These are phyloP conservation scores for Falco peregrinus DNA, from an alignment of 2,797 vertebrate species.

Conservation along the genomic window DNA sequence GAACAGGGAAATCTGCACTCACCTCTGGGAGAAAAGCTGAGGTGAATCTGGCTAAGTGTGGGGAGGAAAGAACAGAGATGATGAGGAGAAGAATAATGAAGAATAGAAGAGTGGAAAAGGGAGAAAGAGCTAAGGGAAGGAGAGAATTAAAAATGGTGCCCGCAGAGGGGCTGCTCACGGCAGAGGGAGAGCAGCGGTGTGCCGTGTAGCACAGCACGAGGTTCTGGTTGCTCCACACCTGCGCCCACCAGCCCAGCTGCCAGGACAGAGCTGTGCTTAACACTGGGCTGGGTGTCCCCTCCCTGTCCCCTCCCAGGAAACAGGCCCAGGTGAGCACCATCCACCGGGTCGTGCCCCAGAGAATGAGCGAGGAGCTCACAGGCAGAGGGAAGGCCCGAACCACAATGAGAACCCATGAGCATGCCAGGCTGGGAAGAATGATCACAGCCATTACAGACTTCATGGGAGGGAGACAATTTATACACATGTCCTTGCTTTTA, in stretches of 20 bases:
- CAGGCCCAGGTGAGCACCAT: background rate
- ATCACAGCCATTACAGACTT: background rate
- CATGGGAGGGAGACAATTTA: background rate
- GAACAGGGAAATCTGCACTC: background rate
- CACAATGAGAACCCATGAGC: background rate
- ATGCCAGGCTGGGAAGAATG: background rate
- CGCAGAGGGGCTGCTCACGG: accelerated
- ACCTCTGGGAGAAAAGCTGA: background rate
- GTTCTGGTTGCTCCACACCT: background rate
- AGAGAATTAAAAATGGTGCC: background rate
- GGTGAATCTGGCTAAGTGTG: accelerated
- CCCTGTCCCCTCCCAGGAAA: background rate
- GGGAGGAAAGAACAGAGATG: background rate
- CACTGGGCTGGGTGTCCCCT: background rate
- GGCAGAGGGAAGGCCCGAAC: background rate
- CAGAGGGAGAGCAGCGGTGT: accelerated
- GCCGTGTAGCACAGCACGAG: background rate
- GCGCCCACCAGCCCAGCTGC: background rate
- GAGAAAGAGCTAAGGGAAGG: background rate
- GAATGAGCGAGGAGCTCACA: background rate
- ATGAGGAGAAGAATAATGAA: background rate
- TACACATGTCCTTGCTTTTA: background rate
- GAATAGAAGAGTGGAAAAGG: background rate
- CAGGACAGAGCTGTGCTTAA: background rate
- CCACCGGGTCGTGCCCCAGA: accelerated